A percentile compares a stretch with the other conserved stretches of the same genome.
These are phyloP conservation scores for Psilopogon haemacephalus DNA, from an alignment of 2,113 vertebrate genomes.

Conservation along the genomic window DNA sequence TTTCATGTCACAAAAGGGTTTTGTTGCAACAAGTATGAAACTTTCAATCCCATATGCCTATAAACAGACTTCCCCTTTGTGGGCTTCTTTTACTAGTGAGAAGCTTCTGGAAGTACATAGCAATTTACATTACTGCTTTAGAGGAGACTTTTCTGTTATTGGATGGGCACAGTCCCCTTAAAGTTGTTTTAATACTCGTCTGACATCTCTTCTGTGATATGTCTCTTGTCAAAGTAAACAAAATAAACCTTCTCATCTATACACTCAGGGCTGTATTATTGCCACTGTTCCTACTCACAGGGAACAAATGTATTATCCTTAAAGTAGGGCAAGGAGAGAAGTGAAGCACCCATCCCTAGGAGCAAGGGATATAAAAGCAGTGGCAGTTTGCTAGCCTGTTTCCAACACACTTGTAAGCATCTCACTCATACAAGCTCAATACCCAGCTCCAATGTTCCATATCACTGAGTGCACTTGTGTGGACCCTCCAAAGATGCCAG, in stretches of 20 bases:
- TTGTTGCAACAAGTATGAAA: neutral
- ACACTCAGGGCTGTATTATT: rapidly evolving
- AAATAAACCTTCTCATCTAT: neutral
- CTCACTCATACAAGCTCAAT: neutral
- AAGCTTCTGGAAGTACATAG: neutral
- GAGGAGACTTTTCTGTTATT: neutral
- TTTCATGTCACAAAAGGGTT: neutral
- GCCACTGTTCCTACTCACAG: neutral
- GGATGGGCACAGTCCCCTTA: neutral
- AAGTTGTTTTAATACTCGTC: neutral
- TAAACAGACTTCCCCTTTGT: neutral
- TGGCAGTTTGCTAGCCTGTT: neutral
- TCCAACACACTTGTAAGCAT: neutral
- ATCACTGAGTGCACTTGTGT: neutral
- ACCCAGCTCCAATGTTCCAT: neutral
- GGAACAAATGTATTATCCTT: neutral
- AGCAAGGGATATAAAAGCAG: neutral
- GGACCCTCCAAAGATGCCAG: neutral
- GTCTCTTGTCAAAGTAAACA: neutral
- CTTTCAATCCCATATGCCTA: neutral
- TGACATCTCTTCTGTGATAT: neutral
- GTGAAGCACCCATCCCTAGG: neutral
- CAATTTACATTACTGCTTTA: neutral
- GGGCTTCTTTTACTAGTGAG: neutral
- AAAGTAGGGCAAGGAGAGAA: neutral